Conservation (phyloP, 1,140 invertebrate genomes). For the Nomia melanderi region DNA sequence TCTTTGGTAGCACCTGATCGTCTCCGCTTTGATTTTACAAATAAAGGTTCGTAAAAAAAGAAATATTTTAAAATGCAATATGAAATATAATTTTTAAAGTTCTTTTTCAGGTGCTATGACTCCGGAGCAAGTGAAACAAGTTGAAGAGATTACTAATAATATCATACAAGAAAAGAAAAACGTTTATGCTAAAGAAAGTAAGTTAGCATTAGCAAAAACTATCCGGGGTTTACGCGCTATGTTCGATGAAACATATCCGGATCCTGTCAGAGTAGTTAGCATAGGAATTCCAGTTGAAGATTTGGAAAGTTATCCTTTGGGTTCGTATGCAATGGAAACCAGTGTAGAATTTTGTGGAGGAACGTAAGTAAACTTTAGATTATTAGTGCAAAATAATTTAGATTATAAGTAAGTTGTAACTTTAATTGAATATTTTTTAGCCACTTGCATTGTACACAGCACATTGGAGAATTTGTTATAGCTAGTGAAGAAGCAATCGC, state of each 20-base stretch:
- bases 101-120: conserved; percentile 87
- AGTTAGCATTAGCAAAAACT: conserved; percentile 91
- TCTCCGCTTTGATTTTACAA: conserved; percentile 98
- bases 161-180: conserved; percentile 90
- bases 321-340: conserved; percentile 88
- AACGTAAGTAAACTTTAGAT: conserved; percentile 84
- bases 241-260: conserved; percentile 99
- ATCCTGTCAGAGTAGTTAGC: conserved; percentile 98
- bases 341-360: conserved; percentile 99
- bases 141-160: conserved; percentile 90
- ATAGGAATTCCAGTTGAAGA: conserved; percentile 96
- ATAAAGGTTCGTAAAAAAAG: conserved; percentile 84
- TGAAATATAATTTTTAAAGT: conserved; percentile 13
- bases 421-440: conserved; percentile 72
- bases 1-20: conserved; percentile 99
- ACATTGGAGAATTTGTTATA: conserved; percentile 97
- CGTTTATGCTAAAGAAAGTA: conserved; percentile 96
- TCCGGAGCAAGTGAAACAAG: conserved; percentile 90
- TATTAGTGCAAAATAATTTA: not conserved
- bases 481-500: conserved; percentile 99
- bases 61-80: not conserved
- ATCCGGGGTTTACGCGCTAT: conserved; percentile 98
- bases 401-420: not conserved
- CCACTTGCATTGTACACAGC: conserved; percentile 93
- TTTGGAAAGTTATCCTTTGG: conserved; percentile 92